Base-by-base conservation (phyloP, 2,797 vertebrate genomes). In the Streptopelia turtur region DNA sequence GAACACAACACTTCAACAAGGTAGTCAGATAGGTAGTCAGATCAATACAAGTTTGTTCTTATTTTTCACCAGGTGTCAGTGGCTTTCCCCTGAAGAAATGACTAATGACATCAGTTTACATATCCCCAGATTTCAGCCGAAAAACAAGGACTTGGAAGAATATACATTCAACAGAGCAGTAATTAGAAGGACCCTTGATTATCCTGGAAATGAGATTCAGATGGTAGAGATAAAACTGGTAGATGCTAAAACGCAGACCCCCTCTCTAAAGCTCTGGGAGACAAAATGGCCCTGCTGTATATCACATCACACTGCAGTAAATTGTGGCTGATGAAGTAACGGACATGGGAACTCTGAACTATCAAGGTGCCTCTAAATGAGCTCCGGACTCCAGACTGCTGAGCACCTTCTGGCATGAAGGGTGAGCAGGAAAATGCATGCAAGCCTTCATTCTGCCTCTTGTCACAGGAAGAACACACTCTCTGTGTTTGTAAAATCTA, bases 301-400 rank as follows among this genome's bases (percentile, higher is more conserved):
- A 96, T 98, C 98, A 98, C 98, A 97, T 98, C 90, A 74, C 98
- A 97, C 97, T 96, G 97, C 92, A 94, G 90, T 98, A 97, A 98
- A 97, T 97, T 97, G 94, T 97, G 96, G 92, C 95, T 98, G 97
- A 95, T 96, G 96, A 97, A 97, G 94, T 96, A 96, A 95, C 2
- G 14, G 95, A 97, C 84, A 84, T 80, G 94, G 95, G 94, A 97
- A 97, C 94, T 81, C 96, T 88, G 95, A 97, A 97, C 97, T 97
- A 96, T 95, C 1, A 12, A 97, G 87, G 87, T 97, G 93, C 88
- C 94, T 95, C 89, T 97, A 95, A 97, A 97, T 90, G 89, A 97
- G 91, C 87, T 90, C 96, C 20, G 91, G 87, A 89, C 90, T 96
- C 64, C 28, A 33, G 81, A 93, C 94, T 35, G 25, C 88, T 25